Evolutionary conservation across 1,140 invertebrate species (phyloP).

Genomic region (Battus philenor): DNA sequence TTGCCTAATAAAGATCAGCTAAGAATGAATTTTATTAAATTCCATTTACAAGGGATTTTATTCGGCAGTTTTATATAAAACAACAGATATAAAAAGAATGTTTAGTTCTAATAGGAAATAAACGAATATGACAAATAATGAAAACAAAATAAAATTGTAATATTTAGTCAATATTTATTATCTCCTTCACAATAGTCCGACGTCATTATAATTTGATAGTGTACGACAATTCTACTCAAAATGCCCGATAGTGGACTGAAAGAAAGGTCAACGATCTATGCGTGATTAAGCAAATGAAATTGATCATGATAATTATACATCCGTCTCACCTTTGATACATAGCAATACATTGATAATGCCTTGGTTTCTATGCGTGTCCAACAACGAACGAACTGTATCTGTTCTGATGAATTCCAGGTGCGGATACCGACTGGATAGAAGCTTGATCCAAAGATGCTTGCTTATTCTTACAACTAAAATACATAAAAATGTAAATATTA

Average conservation of each 20-base stretch:
- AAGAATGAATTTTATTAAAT: no score
- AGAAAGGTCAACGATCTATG: constrained; percentile 10
- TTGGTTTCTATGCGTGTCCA: constrained; percentile 82
- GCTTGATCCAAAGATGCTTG: constrained; percentile 65
- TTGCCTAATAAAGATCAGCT: no score
- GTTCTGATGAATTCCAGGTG: constrained; percentile 79
- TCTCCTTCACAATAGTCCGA: no score
- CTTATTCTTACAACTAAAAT: constrained; percentile 60
- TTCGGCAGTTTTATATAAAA: no score
- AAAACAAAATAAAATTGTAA: no score
- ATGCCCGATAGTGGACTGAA: constrained; percentile 3
- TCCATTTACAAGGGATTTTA: no score
- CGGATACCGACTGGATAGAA: constrained; percentile 76
- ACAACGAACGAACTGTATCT: constrained; percentile 79
- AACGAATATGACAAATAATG: no score
- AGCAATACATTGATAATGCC: constrained; percentile 82
- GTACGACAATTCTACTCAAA: constrained; percentile 6
- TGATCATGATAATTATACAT: not conserved
- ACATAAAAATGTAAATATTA: not conserved
- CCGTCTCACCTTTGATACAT: constrained; percentile 77
- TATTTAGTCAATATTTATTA: no score
- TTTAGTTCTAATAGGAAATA: no score
- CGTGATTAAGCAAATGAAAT: constrained; percentile 1
- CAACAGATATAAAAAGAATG: no score
- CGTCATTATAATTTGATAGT: constrained; percentile 5